These are phyloP conservation scores for Triplophysa siluroides DNA, from an alignment of 2,113 vertebrate genomes.

Conservation along the genomic window DNA sequence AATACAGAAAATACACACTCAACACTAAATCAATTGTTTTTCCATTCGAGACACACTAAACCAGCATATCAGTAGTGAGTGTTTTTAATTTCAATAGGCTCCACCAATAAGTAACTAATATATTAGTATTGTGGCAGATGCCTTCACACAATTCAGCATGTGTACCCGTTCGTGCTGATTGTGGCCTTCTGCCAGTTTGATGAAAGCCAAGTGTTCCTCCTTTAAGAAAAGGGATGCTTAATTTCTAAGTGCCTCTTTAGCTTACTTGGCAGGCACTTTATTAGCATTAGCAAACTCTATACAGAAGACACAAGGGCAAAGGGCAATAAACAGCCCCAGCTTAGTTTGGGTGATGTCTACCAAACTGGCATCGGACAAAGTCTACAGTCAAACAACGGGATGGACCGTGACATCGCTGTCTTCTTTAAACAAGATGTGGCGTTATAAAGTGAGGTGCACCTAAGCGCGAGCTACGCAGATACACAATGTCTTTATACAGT, in stretches of 20 bases:
- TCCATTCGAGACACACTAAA: no score
- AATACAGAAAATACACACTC: no score
- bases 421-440: no score
- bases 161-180: background rate
- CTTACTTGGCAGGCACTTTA: constrained; percentile 17
- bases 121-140: constrained; percentile 2
- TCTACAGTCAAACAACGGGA: no score
- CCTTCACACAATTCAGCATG: constrained; percentile 14
- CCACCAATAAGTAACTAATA: constrained; percentile 20
- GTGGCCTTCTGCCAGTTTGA: background rate
- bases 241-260: constrained; percentile 24
- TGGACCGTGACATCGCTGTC: no score
- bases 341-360: background rate
- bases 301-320: background rate
- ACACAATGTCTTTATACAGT: no score
- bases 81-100: background rate
- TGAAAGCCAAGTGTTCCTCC: constrained; percentile 22
- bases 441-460: no score
- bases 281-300: constrained; percentile 19
- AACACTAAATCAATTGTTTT: no score
- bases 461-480: no score
- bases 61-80: background rate
- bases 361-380: no score
- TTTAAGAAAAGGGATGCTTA: constrained; percentile 20
- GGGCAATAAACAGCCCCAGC: background rate